phyloP scores from a whole-genome alignment of 2,888 invertebrate species.

The Chymomyza fuscimana region DNA sequence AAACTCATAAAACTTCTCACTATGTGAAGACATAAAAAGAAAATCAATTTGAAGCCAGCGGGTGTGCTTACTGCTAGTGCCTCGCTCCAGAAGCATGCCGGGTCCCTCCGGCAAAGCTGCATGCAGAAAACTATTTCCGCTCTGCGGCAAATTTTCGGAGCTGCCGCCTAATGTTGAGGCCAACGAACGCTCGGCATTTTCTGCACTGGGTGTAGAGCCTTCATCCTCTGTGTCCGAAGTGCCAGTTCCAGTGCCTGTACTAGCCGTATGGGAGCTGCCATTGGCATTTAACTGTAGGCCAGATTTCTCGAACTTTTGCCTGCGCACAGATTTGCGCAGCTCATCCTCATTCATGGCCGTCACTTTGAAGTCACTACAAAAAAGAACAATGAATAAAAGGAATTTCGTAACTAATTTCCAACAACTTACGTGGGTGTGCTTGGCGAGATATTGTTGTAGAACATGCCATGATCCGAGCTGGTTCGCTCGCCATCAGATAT shows the following conservation, averaged over 20 bases:
- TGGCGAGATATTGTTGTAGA: constrained; percentile 83
- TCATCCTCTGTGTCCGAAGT: constrained; percentile 89
- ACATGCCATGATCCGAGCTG: constrained; percentile 87
- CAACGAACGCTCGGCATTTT: constrained; percentile 86
- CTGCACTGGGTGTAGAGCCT: constrained; percentile 89
- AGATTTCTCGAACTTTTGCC: constrained; percentile 83
- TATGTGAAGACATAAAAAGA: background rate
- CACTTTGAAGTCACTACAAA: constrained; percentile 89
- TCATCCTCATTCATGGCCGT: constrained; percentile 94
- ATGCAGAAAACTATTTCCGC: constrained; percentile 77
- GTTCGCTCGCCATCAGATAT: constrained; percentile 91
- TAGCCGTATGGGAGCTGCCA: constrained; percentile 80
- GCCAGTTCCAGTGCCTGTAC: constrained; percentile 82
- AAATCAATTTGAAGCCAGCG: constrained; percentile 2
- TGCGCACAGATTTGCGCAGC: constrained; percentile 87
- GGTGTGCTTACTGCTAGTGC: constrained; percentile 73
- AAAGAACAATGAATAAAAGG: background rate
- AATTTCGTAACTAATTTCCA: background rate
- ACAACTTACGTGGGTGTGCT: constrained; percentile 79
- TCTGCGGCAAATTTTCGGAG: constrained; percentile 82
- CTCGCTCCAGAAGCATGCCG: constrained; percentile 76
- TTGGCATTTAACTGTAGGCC: constrained; percentile 80
- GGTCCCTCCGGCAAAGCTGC: constrained; percentile 79
- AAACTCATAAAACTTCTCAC: background rate
- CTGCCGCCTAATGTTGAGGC: constrained; percentile 86